phyloP scores from a whole-genome alignment of 2,888 invertebrate genomes.

The Cryptops parisi region DNA sequence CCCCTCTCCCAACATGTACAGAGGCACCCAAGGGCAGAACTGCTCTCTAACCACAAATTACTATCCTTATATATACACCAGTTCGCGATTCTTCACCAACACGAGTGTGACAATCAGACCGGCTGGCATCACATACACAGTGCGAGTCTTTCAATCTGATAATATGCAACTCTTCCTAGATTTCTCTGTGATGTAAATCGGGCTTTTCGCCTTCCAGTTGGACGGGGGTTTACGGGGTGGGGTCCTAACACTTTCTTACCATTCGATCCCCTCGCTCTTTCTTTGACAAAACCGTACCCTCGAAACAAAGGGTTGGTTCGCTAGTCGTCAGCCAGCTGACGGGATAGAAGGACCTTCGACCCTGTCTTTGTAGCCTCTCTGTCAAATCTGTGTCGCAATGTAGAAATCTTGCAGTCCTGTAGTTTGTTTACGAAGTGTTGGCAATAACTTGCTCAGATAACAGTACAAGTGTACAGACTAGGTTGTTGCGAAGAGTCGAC shows the following conservation, averaged over 20 bases:
- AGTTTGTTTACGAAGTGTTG: too few relatives aligned
- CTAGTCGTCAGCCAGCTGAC: too few relatives aligned
- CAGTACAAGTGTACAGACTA: constrained; percentile 15
- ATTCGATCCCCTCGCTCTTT: too few relatives aligned
- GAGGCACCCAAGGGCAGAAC: too few relatives aligned
- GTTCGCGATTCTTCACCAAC: constrained; percentile 1
- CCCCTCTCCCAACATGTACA: background rate
- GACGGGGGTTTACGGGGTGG: background rate
- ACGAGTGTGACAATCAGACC: constrained; percentile 12
- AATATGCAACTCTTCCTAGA: constrained; percentile 13
- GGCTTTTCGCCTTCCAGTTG: constrained; percentile 8
- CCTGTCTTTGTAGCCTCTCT: too few relatives aligned
- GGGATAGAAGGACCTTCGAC: too few relatives aligned
- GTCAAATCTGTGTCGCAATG: too few relatives aligned
- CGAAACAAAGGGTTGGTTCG: too few relatives aligned
- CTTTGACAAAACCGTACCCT: too few relatives aligned
- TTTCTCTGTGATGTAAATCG: background rate
- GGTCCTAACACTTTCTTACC: background rate
- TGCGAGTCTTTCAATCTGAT: constrained; percentile 14
- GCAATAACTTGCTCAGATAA: constrained; percentile 12
- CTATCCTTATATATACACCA: too few relatives aligned
- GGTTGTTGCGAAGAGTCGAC: constrained; percentile 1
- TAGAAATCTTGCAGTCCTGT: too few relatives aligned
- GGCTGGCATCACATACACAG: constrained; percentile 9
- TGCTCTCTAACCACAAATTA: too few relatives aligned